These are phyloP conservation scores for Heliconius ethilla DNA, from an alignment of 2,888 invertebrate species.

Conservation along the genomic window DNA sequence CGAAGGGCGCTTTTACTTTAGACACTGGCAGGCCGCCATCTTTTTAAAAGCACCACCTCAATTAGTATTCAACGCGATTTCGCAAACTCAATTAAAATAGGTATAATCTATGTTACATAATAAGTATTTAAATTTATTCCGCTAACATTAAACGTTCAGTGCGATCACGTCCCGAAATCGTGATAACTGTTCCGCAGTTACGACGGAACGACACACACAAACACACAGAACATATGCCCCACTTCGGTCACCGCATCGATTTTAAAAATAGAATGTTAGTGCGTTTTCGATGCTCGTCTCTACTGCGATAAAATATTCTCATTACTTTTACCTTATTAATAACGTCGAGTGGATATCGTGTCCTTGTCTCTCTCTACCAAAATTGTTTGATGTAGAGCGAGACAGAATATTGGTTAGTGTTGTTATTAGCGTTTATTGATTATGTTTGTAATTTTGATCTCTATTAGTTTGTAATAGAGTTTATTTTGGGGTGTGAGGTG, in stretches of 20 bases:
- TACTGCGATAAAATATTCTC: constrained; percentile 57
- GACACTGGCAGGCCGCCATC: constrained; percentile 42
- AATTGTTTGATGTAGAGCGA: not conserved
- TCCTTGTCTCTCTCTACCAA: constrained; percentile 13
- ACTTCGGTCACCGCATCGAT: constrained; percentile 79
- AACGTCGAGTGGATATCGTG: constrained; percentile 19
- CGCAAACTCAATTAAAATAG: constrained; percentile 39
- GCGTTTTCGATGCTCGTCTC: constrained; percentile 73
- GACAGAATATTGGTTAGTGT: constrained; percentile 22
- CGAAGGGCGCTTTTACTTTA: constrained; percentile 52
- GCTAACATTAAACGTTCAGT: constrained; percentile 30
- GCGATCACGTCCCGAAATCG: constrained; percentile 42
- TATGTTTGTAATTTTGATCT: constrained; percentile 43
- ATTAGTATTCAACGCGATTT: constrained; percentile 43
- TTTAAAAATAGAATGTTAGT: constrained; percentile 79
- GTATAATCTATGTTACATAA: constrained; percentile 32
- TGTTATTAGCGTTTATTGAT: constrained; percentile 25
- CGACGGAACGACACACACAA: constrained; percentile 48
- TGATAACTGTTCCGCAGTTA: constrained; percentile 68
- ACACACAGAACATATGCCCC: constrained; percentile 73
- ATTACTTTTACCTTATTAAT: constrained; percentile 45
- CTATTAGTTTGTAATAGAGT: constrained; percentile 53
- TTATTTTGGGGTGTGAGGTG: constrained; percentile 51
- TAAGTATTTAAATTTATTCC: constrained; percentile 33
- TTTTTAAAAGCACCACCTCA: constrained; percentile 43